Base-by-base conservation (phyloP, 2,113 vertebrate genomes). In the Oriolus oriolus region DNA sequence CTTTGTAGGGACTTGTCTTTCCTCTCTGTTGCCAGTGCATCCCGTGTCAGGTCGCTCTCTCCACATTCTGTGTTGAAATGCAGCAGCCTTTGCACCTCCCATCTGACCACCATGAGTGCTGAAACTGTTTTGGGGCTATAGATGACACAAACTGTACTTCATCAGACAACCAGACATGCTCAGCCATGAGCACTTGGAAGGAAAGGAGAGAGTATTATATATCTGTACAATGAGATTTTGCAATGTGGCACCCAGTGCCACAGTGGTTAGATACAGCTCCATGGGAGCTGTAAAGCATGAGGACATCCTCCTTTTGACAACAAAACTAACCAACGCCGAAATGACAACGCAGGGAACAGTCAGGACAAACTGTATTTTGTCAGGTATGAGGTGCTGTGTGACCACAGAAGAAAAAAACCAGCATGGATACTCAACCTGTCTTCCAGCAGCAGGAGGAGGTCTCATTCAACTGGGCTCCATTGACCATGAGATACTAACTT, bases 281-380 rank as follows among this genome's bases (percentile, higher is more conserved):
- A 33, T 16, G n/a, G n/a, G n/a, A n/a, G n/a, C n/a, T n/a, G n/a
- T n/a, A n/a, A 76, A 69, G 19, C 44, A 26, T 0, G 2, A 56
- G 37, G 19, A 71, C 13, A 5, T 16, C 8, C 13, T 84, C 44
- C 76, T 86, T 63, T 23, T 28, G 30, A 19, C 2, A 3, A 42
- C 15, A 71, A n/a, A 89, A 69, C 33, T 20, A 50, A 59, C 19
- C 21, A 69, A n/a, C 54, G 30, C 26, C 11, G 10, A 53, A 66
- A 75, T 37, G 31, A 49, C 35, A 49, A 8, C 14, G 1, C 14
- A 6, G 15, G 31, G 42, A 35, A 70, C 23, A 79, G 37, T 44
- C 49, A 47, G 39, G 16, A 76, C 49, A 65, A 80, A 27, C 9
- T 35, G 44, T 47, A 19, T 42, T 35, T 64, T 28, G 13, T n/a